Evolutionary conservation across 2,797 vertebrate genomes (phyloP).

Genomic region (Pampus argenteus): DNA sequence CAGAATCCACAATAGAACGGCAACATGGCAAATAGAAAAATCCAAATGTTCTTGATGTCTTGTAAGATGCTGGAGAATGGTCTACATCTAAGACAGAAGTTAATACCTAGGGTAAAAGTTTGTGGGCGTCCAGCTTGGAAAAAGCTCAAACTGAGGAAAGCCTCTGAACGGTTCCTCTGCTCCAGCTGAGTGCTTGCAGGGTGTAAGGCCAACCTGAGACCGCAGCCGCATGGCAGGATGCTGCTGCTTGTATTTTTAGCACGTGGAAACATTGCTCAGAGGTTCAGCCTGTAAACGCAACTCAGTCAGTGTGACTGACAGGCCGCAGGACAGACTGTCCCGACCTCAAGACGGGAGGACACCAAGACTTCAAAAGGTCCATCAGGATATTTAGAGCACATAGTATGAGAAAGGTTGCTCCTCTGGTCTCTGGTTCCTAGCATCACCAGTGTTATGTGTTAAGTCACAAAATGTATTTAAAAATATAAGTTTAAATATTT

Average conservation of each 20-base stretch:
- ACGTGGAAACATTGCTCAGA: conserved; percentile 71
- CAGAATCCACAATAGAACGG: conserved; percentile 35
- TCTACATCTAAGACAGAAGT: neutral
- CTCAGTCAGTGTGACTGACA: conserved; percentile 13
- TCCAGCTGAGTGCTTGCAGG: conserved; percentile 30
- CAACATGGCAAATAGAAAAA: neutral
- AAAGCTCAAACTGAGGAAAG: conserved; percentile 13
- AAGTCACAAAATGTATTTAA: too few relatives aligned
- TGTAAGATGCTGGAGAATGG: neutral
- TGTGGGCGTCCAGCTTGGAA: neutral
- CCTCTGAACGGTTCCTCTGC: conserved; percentile 31
- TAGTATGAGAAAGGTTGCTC: too few relatives aligned
- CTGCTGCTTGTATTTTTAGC: conserved; percentile 80
- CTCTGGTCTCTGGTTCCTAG: too few relatives aligned
- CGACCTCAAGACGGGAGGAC: conserved; percentile 19
- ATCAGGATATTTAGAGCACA: too few relatives aligned
- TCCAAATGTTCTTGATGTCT: neutral
- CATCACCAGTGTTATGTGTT: too few relatives aligned
- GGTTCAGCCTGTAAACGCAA: conserved; percentile 61
- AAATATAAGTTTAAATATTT: too few relatives aligned
- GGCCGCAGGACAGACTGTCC: conserved; percentile 43
- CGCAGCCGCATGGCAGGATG: conserved; percentile 8
- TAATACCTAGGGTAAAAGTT: neutral
- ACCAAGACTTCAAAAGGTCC: neutral
- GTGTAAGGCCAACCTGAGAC: conserved; percentile 42